Evolutionary conservation across 2,888 invertebrate genomes (phyloP).

Genomic region (Drosophila picticornis): DNA sequence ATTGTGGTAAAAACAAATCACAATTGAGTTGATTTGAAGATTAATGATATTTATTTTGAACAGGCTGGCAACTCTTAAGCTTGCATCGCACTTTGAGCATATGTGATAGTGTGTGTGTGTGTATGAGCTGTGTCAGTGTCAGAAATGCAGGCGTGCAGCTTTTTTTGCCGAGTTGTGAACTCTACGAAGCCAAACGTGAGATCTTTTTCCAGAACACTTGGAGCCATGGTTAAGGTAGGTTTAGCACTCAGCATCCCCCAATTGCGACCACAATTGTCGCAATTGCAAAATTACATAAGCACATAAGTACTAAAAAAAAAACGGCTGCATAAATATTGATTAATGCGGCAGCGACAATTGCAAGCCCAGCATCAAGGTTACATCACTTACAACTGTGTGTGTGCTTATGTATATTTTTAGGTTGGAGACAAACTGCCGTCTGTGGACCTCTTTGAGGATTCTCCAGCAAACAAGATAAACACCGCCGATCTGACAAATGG

Average conservation of each 20-base stretch:
- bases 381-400: conserved; percentile 13
- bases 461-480: conserved; percentile 94
- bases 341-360: conserved; percentile 40
- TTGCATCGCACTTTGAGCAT: conserved; percentile 39
- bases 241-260: background rate
- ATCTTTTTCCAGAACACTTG: conserved; percentile 77
- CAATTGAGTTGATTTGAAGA: conserved; percentile 20
- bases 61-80: conserved; percentile 58
- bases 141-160: conserved; percentile 73
- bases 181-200: conserved; percentile 62
- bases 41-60: conserved; percentile 13
- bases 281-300: conserved; percentile 61
- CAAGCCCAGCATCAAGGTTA: conserved; percentile 65
- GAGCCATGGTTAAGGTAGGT: conserved; percentile 84
- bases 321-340: conserved; percentile 59
- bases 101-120: conserved; percentile 17
- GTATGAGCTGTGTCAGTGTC: conserved; percentile 46
- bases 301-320: conserved; percentile 47
- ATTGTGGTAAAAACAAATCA: conserved; percentile 28
- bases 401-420: conserved; percentile 85
- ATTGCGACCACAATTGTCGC: background rate
- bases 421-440: conserved; percentile 93
- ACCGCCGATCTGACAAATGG: conserved; percentile 89
- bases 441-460: conserved; percentile 93
- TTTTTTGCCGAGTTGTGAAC: conserved; percentile 68